Evolutionary conservation across 2,888 invertebrate species (phyloP).

Genomic region (Rotaria macrura): DNA sequence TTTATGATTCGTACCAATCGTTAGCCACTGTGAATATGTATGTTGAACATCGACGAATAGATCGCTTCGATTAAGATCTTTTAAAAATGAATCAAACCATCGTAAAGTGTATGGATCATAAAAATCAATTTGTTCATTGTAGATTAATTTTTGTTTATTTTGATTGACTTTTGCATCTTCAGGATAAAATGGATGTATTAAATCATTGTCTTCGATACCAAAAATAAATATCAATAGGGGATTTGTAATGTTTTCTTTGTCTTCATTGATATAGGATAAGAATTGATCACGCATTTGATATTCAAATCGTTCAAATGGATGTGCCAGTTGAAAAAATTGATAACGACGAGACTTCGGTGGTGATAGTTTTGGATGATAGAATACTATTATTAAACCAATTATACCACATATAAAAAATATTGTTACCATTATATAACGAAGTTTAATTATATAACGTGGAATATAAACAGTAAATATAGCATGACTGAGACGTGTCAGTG

Average conservation of each 20-base stretch:
- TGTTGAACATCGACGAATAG: not conserved
- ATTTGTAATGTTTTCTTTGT: constrained; percentile 30
- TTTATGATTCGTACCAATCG: not conserved
- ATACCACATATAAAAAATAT: constrained; percentile 24
- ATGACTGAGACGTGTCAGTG: constrained; percentile 22
- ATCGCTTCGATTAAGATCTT: not conserved
- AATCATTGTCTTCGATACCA: constrained; percentile 26
- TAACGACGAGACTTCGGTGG: constrained; percentile 27
- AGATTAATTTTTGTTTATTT: not conserved
- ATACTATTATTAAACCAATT: constrained; percentile 26
- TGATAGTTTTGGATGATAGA: constrained; percentile 24
- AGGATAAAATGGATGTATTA: constrained; percentile 24
- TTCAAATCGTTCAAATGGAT: constrained; percentile 33
- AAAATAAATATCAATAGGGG: constrained; percentile 30
- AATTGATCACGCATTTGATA: constrained; percentile 27
- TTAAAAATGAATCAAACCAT: not conserved
- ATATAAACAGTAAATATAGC: constrained; percentile 20
- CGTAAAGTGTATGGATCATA: not conserved
- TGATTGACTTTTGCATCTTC: constrained; percentile 20
- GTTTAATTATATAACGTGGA: constrained; percentile 24
- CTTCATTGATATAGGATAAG: constrained; percentile 22
- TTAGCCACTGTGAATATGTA: not conserved
- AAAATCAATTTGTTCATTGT: constrained; percentile 24
- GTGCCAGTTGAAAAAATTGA: constrained; percentile 25
- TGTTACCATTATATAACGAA: constrained; percentile 11